phyloP scores from a whole-genome alignment of 2,888 invertebrate species.

The Agrotis clavis region DNA sequence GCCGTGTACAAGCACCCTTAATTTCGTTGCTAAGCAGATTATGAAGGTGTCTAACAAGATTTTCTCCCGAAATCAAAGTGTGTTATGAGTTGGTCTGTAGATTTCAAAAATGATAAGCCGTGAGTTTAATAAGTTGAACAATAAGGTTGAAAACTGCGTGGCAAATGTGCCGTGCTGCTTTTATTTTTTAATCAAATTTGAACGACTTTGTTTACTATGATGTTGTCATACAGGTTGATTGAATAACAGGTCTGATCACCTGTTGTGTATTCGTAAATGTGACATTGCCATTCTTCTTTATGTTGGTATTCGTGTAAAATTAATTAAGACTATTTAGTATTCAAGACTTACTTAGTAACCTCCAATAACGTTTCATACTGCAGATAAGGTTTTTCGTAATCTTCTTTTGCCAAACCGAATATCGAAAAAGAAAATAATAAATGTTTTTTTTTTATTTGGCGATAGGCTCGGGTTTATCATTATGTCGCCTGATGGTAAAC shows the following conservation, averaged over 20 bases:
- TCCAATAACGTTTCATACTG: background rate
- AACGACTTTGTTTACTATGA: slow-evolving; percentile 14
- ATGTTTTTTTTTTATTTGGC: too few relatives aligned
- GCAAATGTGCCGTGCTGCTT: too few relatives aligned
- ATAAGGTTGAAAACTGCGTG: background rate
- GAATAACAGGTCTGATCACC: slow-evolving; percentile 20
- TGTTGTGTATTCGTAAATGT: background rate
- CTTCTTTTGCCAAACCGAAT: background rate
- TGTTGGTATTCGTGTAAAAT: background rate
- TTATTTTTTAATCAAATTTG: background rate
- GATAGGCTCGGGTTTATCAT: too few relatives aligned
- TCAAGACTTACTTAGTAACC: background rate
- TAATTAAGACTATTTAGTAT: background rate
- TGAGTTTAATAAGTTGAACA: background rate
- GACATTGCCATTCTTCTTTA: slow-evolving; percentile 6
- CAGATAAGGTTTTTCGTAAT: background rate
- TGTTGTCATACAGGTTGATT: slow-evolving; percentile 9
- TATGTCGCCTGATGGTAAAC: too few relatives aligned
- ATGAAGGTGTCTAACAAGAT: too few relatives aligned
- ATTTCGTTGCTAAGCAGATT: background rate
- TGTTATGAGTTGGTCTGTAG: too few relatives aligned
- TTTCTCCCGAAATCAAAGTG: too few relatives aligned
- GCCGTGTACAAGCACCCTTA: too few relatives aligned
- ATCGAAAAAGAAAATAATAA: background rate
- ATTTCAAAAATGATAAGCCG: too few relatives aligned